A percentile compares a stretch with the other conserved stretches of the same genome.
phyloP scores from a whole-genome alignment of 2,888 invertebrate species.

The Limnephilus marmoratus region DNA sequence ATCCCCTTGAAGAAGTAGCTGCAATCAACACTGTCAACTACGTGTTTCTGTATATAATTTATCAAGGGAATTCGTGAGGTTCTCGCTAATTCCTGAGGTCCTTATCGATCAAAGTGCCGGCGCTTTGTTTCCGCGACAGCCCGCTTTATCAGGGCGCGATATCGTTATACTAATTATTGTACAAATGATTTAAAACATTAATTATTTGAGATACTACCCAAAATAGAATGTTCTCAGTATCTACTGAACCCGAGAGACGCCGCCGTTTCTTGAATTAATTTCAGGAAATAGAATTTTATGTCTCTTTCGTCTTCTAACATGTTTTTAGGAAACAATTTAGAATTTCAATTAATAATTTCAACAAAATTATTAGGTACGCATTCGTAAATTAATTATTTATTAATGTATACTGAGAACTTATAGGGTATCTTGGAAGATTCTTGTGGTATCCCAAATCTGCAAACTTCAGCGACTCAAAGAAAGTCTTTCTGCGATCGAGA shows the following conservation, averaged over 20 bases:
- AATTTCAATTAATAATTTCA: too few species aligned
- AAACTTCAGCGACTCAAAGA: too few species aligned
- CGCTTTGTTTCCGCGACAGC: constrained; percentile 20
- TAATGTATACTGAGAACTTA: too few species aligned
- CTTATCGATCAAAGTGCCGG: constrained; percentile 8
- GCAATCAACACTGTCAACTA: constrained; percentile 44
- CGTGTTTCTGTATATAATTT: constrained; percentile 32
- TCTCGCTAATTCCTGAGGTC: constrained; percentile 4
- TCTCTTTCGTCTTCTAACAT: too few species aligned
- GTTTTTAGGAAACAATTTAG: too few species aligned
- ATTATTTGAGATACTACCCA: neutral
- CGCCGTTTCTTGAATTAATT: too few species aligned
- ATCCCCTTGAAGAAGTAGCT: constrained; percentile 22
- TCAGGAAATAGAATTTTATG: too few species aligned
- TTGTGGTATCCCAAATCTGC: too few species aligned
- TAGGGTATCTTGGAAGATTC: too few species aligned
- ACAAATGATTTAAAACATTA: neutral
- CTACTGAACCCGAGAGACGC: neutral
- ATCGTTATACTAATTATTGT: neutral
- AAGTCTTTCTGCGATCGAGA: too few species aligned
- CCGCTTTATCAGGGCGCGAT: neutral
- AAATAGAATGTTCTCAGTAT: neutral
- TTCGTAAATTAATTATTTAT: too few species aligned
- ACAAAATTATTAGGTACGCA: too few species aligned
- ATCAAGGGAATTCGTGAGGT: constrained; percentile 35